A percentile compares a stretch with the other conserved stretches of the same genome.
These are phyloP conservation scores for Lutjanus erythropterus DNA, from an alignment of 2,113 vertebrate species.

Conservation along the genomic window DNA sequence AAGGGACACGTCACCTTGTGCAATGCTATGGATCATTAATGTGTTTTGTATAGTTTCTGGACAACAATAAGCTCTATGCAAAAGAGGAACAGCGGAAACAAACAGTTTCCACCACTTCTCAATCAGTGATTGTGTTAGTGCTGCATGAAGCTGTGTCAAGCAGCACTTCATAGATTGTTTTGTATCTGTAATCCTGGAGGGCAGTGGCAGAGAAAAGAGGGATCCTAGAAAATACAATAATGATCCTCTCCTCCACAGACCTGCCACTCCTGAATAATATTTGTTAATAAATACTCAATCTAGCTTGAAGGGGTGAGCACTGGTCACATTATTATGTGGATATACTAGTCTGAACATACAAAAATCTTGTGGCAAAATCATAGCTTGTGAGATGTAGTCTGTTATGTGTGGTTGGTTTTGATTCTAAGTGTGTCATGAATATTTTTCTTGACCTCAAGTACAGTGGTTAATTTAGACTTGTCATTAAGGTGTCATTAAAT, in stretches of 20 bases:
- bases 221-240: background rate
- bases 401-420: too few species aligned
- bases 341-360: background rate
- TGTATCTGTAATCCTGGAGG: background rate
- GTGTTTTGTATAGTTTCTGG: too few species aligned
- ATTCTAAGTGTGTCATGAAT: too few species aligned
- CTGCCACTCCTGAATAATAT: background rate
- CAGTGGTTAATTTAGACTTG: too few species aligned
- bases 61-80: too few species aligned
- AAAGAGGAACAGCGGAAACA: background rate
- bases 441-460: too few species aligned
- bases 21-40: background rate
- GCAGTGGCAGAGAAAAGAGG: background rate
- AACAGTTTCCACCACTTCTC: too few species aligned
- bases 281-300: background rate
- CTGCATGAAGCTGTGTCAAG: background rate
- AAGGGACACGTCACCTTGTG: background rate
- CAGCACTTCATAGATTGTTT: background rate
- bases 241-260: background rate
- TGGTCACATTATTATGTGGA: background rate
- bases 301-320: background rate
- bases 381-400: background rate
- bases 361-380: background rate
- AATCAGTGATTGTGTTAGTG: too few species aligned
- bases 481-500: too few species aligned